A percentile compares a stretch with the other conserved stretches of the same genome.
Conservation (phyloP, 2,113 vertebrate genomes). For the Caretta caretta region DNA sequence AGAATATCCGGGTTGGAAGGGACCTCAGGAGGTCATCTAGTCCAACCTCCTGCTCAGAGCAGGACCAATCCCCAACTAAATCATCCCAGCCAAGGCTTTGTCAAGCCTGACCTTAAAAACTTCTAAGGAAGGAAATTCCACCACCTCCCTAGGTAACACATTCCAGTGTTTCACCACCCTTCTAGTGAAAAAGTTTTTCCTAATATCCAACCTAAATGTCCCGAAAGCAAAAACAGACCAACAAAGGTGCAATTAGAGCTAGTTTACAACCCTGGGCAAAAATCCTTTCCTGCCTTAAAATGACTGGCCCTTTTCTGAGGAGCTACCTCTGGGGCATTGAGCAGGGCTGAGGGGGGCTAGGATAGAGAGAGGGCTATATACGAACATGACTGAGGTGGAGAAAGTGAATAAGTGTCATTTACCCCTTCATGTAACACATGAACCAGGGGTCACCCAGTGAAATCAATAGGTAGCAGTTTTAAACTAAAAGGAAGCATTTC, state of each 20-base stretch:
- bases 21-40: no score
- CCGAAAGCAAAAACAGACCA: not conserved
- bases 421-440: not conserved
- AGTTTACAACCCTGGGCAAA: not conserved
- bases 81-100: no score
- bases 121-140: no score
- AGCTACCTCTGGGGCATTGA: not conserved
- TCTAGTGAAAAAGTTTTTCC: no score
- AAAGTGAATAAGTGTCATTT: not conserved
- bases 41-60: no score
- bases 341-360: not conserved
- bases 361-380: not conserved
- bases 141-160: no score
- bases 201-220: no score
- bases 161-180: no score
- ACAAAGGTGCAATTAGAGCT: not conserved
- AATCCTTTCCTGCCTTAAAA: not conserved
- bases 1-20: no score
- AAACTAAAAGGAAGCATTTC: not conserved
- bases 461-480: not conserved
- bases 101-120: no score
- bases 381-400: not conserved
- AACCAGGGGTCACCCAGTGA: not conserved
- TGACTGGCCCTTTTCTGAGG: not conserved
- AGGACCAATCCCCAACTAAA: no score